Conservation (phyloP, 2,113 vertebrate genomes). For the Actinemys pallida region DNA sequence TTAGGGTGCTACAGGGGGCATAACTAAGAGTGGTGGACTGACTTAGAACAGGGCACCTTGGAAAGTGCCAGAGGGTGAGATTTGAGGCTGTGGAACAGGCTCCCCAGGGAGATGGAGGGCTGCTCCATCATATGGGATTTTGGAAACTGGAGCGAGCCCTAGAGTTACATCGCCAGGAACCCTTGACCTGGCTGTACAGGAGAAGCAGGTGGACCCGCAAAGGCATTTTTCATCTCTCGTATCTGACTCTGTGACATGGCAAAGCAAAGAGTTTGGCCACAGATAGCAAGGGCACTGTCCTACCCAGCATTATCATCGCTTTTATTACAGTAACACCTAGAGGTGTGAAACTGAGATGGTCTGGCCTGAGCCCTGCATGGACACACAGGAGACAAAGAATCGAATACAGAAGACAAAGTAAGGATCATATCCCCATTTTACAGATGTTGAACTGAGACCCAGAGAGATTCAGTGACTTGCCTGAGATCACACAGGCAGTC, state of each 20-base stretch:
- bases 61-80: neutral
- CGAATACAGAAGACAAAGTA: neutral
- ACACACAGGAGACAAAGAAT: neutral
- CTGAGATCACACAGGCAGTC: neutral
- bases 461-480: conserved; percentile 4
- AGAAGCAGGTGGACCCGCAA: neutral
- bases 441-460: neutral
- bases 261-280: neutral
- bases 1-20: neutral
- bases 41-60: neutral
- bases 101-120: neutral
- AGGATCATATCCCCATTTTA: neutral
- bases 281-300: neutral
- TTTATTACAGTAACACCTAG: neutral
- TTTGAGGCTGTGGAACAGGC: neutral
- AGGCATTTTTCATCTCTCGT: neutral
- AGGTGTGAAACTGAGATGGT: conserved; percentile 3
- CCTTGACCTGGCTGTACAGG: neutral
- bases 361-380: conserved; percentile 41
- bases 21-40: neutral
- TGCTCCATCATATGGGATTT: neutral
- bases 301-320: neutral
- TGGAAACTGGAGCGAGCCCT: neutral
- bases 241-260: neutral
- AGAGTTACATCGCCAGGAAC: neutral